Conservation (phyloP, 2,797 vertebrate species). For the Acropternis orthonyx region DNA sequence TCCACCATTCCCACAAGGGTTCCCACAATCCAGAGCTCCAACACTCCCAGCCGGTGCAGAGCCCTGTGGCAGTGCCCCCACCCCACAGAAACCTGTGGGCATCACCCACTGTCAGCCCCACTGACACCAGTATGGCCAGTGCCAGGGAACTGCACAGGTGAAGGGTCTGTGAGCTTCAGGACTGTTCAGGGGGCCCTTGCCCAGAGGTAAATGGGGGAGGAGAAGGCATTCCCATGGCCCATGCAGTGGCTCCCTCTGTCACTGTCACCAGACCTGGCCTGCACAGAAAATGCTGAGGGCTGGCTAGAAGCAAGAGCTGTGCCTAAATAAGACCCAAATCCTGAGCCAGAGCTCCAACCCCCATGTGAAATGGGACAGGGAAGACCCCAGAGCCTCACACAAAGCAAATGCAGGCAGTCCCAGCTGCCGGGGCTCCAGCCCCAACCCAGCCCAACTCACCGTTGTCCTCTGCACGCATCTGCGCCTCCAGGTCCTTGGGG, state of each 20-base stretch:
- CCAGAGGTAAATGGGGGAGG: too few species aligned
- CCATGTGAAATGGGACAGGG: rapidly evolving
- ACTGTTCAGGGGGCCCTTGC: neutral
- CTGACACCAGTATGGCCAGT: neutral
- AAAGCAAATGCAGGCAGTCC: neutral
- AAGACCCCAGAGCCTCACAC: neutral
- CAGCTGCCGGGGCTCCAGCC: neutral
- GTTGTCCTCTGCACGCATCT: slow-evolving; percentile 80
- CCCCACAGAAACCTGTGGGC: rapidly evolving
- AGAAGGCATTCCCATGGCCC: rapidly evolving
- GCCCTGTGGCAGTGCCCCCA: rapidly evolving
- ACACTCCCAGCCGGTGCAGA: rapidly evolving
- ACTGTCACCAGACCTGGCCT: rapidly evolving
- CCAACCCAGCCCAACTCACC: slow-evolving; percentile 30
- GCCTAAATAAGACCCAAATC: rapidly evolving
- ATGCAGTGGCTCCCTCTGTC: neutral
- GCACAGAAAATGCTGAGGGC: rapidly evolving
- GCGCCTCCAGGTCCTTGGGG: slow-evolving; percentile 87
- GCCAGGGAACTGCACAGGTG: neutral
- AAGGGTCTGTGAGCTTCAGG: neutral
- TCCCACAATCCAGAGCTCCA: neutral
- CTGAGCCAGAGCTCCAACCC: neutral
- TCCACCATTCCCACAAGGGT: rapidly evolving
- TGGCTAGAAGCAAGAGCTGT: neutral
- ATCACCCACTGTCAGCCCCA: neutral